Evolutionary conservation across 2,113 vertebrate species (phyloP), one percentile per base, ranked within the genome.

Genomic region (Cervus canadensis): DNA sequence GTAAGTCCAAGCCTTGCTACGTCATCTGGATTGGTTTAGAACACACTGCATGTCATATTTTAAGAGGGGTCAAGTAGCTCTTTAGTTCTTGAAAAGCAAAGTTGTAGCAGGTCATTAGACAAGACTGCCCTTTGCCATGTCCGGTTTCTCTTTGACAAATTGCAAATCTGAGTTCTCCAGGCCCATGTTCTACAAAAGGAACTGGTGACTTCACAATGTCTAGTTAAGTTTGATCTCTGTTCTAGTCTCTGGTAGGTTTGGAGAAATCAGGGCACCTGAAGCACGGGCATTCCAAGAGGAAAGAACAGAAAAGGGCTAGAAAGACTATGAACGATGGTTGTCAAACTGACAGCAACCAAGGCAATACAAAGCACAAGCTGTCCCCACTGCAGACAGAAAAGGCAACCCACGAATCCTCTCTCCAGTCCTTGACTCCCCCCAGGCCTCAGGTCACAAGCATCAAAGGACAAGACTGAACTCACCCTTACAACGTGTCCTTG

Each of bases 41-140:
- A 79, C 71, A 50, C 14, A 76, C 1, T 7, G 40, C 2, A 45
- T 10, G 3, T 21, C 62, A 36, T 16, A 7, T 78, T 94, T 25
- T 30, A 89, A 16, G 30, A 13, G 11, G 0, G 40, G 40, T 43
- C 36, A 43, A 8, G 25, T 9, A 45, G 36, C 54, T 62, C 59
- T 36, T 86, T 40, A 48, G 19, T 57, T 95, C 76, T 43, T 83
- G 30, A 45, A 57, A 96, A 82, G 43, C 23, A 52, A 83, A n/a
- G 40, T 54, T 7, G 13, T 0, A 83, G 43, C 15, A n/a, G 85
- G 64, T 50, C 25, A 88, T 0, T 16, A 62, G 64, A 7, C 56
- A 4, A 0, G 2, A 3, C 23, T 21, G 2, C n/a, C 57, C 48
- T 0, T 54, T 3, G n/a, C 60, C 54, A 54, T 0, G 5, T 15